Conservation (phyloP, 2,113 vertebrate genomes). For the Callipepla squamata region DNA sequence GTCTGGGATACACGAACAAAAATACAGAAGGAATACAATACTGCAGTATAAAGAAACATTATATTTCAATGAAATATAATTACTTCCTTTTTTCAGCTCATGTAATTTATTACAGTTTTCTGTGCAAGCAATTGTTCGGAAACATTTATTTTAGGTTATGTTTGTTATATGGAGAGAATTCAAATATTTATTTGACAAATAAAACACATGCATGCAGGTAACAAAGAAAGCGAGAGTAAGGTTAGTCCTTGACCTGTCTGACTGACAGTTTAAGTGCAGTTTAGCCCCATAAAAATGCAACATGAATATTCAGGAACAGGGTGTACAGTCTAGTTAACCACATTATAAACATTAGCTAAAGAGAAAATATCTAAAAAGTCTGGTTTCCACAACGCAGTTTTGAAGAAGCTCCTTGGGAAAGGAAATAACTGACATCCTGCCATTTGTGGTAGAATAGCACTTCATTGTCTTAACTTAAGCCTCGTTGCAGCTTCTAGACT, state of each 20-base stretch:
- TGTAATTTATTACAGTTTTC: not conserved
- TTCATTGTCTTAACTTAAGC: not conserved
- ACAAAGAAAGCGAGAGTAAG: not conserved
- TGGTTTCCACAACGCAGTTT: not conserved
- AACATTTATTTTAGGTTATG: not conserved
- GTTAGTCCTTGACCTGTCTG: not conserved
- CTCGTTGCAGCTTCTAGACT: not conserved
- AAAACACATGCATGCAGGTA: not conserved
- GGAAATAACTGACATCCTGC: not conserved
- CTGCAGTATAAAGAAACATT: not conserved
- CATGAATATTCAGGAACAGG: not conserved
- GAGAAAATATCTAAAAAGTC: not conserved
- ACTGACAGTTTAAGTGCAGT: no score
- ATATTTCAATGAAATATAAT: not conserved
- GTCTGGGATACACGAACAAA: not conserved
- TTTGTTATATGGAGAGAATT: not conserved
- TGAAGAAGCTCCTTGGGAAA: not conserved
- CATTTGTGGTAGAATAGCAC: not conserved
- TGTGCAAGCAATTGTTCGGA: not conserved
- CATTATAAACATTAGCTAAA: not conserved
- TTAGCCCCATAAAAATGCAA: not conserved
- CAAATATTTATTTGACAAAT: not conserved
- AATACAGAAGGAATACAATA: not conserved
- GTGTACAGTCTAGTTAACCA: not conserved
- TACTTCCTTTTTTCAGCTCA: not conserved